phyloP scores from a whole-genome alignment of 2,888 invertebrate genomes.

The Heliconius ethilla region DNA sequence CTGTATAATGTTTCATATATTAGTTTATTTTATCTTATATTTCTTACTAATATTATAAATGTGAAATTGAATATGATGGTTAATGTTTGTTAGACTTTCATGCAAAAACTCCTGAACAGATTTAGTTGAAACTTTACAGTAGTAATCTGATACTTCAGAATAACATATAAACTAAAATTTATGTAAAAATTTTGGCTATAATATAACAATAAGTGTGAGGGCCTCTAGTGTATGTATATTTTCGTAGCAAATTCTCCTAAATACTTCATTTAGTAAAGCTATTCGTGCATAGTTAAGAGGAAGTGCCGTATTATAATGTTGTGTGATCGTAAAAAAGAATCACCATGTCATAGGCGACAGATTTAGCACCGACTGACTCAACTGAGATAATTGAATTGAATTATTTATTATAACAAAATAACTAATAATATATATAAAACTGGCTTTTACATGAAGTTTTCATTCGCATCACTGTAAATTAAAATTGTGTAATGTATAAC shows the following conservation, averaged over 20 bases:
- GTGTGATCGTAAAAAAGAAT: constrained; percentile 21
- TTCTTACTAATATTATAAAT: no score
- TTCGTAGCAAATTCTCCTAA: background rate
- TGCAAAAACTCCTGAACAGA: no score
- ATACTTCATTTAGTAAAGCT: constrained; percentile 3
- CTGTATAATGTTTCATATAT: background rate
- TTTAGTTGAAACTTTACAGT: no score
- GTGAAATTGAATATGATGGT: no score
- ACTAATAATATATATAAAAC: background rate
- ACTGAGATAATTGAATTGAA: constrained; percentile 6
- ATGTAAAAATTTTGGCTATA: no score
- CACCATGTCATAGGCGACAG: constrained; percentile 6
- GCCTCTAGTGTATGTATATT: background rate
- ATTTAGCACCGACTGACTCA: constrained; percentile 16
- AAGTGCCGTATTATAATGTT: background rate
- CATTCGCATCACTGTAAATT: no score
- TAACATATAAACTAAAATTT: no score
- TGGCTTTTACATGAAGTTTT: background rate
- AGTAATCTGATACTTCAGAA: no score
- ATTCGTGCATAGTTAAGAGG: background rate
- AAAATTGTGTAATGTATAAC: no score
- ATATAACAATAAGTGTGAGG: background rate
- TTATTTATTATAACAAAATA: constrained; percentile 13
- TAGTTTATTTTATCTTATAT: no score
- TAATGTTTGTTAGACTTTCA: no score